Evolutionary conservation across 2,113 vertebrate genomes (phyloP), one percentile per base, ranked within the genome.

Genomic region (Mustelus asterias): DNA sequence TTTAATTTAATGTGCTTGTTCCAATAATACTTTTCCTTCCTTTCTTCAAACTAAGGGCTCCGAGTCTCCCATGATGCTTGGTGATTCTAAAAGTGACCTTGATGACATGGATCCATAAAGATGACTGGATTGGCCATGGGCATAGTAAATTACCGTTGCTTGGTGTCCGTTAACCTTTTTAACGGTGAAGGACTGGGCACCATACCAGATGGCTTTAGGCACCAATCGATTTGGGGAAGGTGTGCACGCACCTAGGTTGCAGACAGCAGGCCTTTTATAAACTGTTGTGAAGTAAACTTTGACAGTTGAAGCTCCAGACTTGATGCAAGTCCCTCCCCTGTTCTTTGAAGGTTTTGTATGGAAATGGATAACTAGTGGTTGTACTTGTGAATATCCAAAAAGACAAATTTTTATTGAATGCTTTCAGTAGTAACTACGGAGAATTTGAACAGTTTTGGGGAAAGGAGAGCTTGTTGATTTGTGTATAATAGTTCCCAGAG

Each of bases 41-140:
- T 96, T 96, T 69, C 92, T 89, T 76, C 70, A 85, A 54, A 54
- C 96, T 63, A 97, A 99, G 99, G 99, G 98, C 95, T 99, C 99
- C 0, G 99, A 99, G 96, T 99, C 99, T 97, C 99, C 99, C 96
- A 99, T 99, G 99, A 98, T 99, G 98, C 97, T 99, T 26, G 98
- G 99, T 0, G 99, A 99, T 96, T 98, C 99, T 26, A 99, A 99
- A 98, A 99, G 98, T 96, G 99, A 99, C 97, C 98, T 99, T 96
- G 99, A 99, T 48, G 99, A 99, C 0, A 99, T 99, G 0, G 99
- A 99, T 96, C 98, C 99, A 0, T 99, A 99, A 97, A 96, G 95
- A 96, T 90, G 95, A 95, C 44, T 95, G 93, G 41, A 76, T 54
- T 41, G 18, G 29, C 67, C 11, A 54, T 72, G 37, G 94, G 24